These are phyloP conservation scores for Perca fluviatilis DNA, from an alignment of 2,113 vertebrate species.

Conservation along the genomic window DNA sequence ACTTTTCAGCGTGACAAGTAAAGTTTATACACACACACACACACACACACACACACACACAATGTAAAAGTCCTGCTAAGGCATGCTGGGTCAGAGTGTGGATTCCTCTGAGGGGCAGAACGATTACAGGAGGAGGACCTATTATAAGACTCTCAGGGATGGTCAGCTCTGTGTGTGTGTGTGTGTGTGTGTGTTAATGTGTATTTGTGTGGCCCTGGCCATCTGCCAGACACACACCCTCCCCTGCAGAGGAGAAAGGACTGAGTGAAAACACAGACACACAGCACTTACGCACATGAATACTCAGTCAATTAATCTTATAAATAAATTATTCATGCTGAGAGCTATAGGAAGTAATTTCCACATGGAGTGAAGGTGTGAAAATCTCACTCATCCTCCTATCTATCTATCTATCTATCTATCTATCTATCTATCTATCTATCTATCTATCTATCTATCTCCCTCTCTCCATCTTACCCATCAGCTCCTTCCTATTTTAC, in stretches of 20 bases:
- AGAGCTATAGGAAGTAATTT: constrained; percentile 1
- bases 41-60: constrained; percentile 47
- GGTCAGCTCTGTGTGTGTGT: constrained; percentile 56
- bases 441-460: no score
- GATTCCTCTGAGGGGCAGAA: constrained; percentile 69
- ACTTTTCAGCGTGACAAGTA: constrained; percentile 36
- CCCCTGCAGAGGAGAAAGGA: constrained; percentile 60
- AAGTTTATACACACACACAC: constrained; percentile 43
- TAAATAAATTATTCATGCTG: constrained; percentile 42
- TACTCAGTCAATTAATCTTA: constrained; percentile 18
- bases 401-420: not conserved
- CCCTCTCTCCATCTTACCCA: not conserved
- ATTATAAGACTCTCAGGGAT: constrained; percentile 67
- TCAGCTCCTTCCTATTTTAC: constrained; percentile 5
- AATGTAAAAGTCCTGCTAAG: constrained; percentile 64
- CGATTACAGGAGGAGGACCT: constrained; percentile 56
- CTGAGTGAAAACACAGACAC: constrained; percentile 46
- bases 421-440: no score
- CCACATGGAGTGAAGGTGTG: not conserved
- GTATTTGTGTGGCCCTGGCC: constrained; percentile 70
- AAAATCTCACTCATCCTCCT: not conserved
- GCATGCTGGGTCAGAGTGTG: constrained; percentile 69
- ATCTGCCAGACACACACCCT: constrained; percentile 75
- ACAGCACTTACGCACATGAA: constrained; percentile 28
- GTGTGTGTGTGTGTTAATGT: constrained; percentile 47